Evolutionary conservation across 2,888 invertebrate species (phyloP), one percentile per base, ranked within the genome.

Genomic region (Galeopsomyia nigrocyanea): DNA sequence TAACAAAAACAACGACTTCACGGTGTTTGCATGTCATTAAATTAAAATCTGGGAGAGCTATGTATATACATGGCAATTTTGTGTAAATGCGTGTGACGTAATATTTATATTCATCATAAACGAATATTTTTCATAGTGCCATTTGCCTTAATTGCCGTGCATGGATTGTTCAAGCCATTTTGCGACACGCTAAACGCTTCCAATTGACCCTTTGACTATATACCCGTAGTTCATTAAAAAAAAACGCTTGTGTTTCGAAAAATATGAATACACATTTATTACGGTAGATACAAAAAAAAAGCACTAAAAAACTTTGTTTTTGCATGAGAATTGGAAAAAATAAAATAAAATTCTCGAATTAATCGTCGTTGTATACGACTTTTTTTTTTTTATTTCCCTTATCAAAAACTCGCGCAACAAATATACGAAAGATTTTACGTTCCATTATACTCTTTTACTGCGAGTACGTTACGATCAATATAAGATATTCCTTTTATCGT

Each of bases 191-290:
- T 31, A 39, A 58, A 31, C 50, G 39, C 13, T 39, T 13, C 7
- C 39, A 39, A 39, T 39, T 10, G 39, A 7, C 1, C 39, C 49
- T 22, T 31, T 58, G 3, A 26, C n/a, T n/a, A n/a, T n/a, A n/a
- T n/a, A n/a, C n/a, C n/a, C 55, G 56, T 55, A 61, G 61, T 73
- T 60, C 22, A 68, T 68, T 64, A 26, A 26, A 26, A 56, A 26
- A 26, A 26, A 56, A 61, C 19, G 65, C 65, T 61, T 68, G 64
- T 73, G 68, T 73, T 68, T 26, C n/a, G 39, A 71, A 71, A 68
- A 55, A 62, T 61, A 49, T 64, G 64, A 68, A 60, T 73, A 60
- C 47, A 73, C 68, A 49, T 64, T 73, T 65, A 73, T 73, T 68
- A 62, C 65, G 53, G 16, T 47, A 55, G 53, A 73, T 73, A 69